Percentiles rank a stretch among this genome's conserved stretches.
Evolutionary conservation across 35 echinoderm and acorn worm genomes (phyloP).

Genomic region (Eucidaris tribuloides): DNA sequence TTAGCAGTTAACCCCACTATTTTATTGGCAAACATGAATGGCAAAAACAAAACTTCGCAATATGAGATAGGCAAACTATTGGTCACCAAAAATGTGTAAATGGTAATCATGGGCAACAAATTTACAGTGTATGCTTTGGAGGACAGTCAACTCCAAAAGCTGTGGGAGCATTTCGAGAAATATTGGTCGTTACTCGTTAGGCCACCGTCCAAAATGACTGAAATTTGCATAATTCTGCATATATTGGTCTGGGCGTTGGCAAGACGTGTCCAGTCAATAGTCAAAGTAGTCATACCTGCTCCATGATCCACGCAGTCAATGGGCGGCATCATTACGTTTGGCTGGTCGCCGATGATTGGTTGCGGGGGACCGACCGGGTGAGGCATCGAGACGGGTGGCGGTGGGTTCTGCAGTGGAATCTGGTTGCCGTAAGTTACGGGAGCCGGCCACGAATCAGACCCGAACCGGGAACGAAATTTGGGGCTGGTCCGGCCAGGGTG

Average conservation of each 20-base stretch:
- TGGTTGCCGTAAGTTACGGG: background rate
- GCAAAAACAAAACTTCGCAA: no score
- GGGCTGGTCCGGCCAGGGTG: background rate
- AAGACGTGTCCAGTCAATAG: no score
- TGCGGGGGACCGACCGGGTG: background rate
- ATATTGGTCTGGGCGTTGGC: no score
- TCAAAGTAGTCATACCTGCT: background rate
- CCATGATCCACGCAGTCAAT: background rate
- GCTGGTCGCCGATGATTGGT: background rate
- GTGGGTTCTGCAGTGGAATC: background rate
- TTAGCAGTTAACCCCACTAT: no score
- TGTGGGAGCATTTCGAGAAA: background rate
- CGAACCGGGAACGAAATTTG: background rate
- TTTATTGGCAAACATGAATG: no score
- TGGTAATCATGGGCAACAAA: no score
- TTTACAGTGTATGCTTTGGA: no score
- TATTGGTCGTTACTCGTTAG: background rate
- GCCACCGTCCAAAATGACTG: background rate
- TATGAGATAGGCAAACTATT: no score
- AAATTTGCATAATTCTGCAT: background rate
- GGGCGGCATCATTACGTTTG: slow-evolving; percentile 13
- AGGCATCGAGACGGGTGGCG: background rate
- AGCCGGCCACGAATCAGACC: background rate
- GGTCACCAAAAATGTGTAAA: no score
- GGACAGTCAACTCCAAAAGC: background rate